Evolutionary conservation across 1,140 invertebrate genomes (phyloP).

Genomic region (Drosophila neocordata): DNA sequence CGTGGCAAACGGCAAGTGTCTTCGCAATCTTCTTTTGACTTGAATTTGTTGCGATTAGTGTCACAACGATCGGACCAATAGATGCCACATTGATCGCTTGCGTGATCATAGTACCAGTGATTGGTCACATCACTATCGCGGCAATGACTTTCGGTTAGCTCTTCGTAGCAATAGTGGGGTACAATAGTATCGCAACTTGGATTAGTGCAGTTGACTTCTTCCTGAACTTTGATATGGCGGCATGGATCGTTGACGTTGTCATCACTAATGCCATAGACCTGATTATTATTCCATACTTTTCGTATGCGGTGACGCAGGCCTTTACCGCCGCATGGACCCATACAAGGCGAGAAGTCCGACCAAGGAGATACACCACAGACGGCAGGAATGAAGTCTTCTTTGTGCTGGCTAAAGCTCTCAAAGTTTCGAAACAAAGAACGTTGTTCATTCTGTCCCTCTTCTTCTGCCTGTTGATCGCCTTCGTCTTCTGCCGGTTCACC

Average conservation of each 20-base stretch:
- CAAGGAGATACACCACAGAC: constrained; percentile 89
- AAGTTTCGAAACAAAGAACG: constrained; percentile 70
- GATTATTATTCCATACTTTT: constrained; percentile 79
- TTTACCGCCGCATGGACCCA: constrained; percentile 85
- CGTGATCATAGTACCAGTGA: constrained; percentile 89
- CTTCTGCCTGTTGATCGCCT: constrained; percentile 26
- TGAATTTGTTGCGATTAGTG: constrained; percentile 90
- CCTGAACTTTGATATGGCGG: constrained; percentile 73
- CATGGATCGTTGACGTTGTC: constrained; percentile 80
- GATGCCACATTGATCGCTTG: constrained; percentile 86
- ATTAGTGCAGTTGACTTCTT: constrained; percentile 83
- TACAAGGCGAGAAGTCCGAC: constrained; percentile 90
- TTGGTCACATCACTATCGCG: constrained; percentile 85
- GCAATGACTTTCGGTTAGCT: constrained; percentile 85
- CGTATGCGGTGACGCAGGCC: constrained; percentile 66
- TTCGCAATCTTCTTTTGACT: constrained; percentile 83
- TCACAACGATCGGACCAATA: constrained; percentile 91
- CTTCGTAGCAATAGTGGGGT: constrained; percentile 71
- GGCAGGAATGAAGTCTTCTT: constrained; percentile 72
- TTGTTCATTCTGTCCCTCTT: constrained; percentile 37
- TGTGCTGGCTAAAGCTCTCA: constrained; percentile 73
- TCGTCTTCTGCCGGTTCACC: constrained; percentile 15
- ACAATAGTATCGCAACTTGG: constrained; percentile 84
- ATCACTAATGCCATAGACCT: constrained; percentile 65
- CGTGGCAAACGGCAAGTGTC: constrained; percentile 73